These are phyloP conservation scores for Mesorhabditis spiculigera DNA, from an alignment of 2,888 invertebrate species.

Conservation along the genomic window DNA sequence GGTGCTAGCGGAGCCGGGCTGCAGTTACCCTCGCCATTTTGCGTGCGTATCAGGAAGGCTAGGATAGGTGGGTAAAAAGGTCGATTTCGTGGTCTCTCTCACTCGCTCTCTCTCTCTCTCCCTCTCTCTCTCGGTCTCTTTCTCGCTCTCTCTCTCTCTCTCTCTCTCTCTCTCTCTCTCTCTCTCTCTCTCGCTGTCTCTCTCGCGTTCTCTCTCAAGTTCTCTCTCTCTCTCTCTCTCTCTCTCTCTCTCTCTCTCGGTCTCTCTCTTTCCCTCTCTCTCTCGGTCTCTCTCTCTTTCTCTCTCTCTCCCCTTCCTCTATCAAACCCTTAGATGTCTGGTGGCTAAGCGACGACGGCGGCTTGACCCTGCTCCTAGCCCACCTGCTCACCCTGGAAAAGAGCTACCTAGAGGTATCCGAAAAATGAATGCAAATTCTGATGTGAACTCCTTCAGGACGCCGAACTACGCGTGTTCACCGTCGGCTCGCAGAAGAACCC, in stretches of 20 bases:
- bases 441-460: constrained; percentile 11
- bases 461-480: constrained; percentile 23
- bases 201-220: neutral
- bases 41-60: too few relatives aligned
- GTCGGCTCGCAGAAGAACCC: constrained; percentile 5
- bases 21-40: too few relatives aligned
- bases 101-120: too few relatives aligned
- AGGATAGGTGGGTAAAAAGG: neutral
- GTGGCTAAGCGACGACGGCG: constrained; percentile 89
- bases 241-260: neutral
- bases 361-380: constrained; percentile 22
- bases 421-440: neutral
- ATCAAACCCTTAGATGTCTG: constrained; percentile 72
- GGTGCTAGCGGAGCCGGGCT: too few relatives aligned
- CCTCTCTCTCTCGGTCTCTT: too few relatives aligned
- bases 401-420: constrained; percentile 17
- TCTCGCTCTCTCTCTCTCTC: neutral
- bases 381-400: constrained; percentile 19
- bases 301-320: neutral
- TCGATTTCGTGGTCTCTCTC: neutral
- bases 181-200: neutral
- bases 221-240: neutral
- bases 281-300: too few relatives aligned
- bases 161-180: neutral
- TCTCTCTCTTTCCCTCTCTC: neutral